Percentiles rank a stretch among this genome's conserved stretches.
phyloP scores from a whole-genome alignment of 2,113 vertebrate species.

The Naja naja region DNA sequence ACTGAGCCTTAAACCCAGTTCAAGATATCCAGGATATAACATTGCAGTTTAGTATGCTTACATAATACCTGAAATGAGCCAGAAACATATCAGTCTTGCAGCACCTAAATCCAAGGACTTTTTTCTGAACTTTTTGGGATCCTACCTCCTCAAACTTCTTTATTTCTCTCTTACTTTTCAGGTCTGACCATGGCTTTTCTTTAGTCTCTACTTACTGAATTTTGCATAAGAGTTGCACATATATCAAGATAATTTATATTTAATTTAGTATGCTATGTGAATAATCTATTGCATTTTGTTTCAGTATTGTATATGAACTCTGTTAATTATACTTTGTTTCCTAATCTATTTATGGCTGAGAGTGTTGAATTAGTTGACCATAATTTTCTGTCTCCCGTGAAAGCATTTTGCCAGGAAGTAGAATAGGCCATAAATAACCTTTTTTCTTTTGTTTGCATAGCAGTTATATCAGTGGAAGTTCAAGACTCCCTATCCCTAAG shows the following conservation, averaged over 20 bases:
- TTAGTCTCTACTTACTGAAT: not conserved
- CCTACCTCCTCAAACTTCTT: not conserved
- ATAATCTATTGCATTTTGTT: not conserved
- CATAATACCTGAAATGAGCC: not conserved
- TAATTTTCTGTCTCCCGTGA: not conserved
- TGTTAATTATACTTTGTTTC: not conserved
- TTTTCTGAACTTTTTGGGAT: not conserved
- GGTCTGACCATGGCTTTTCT: not conserved
- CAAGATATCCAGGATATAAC: not conserved
- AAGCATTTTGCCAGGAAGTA: not conserved
- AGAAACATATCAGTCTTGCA: not conserved
- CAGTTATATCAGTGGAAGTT: not conserved
- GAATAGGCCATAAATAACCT: not conserved
- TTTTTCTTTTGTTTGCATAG: not conserved
- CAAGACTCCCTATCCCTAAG: not conserved
- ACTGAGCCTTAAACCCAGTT: not conserved
- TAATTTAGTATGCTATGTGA: not conserved
- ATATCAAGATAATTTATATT: not conserved
- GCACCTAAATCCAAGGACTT: not conserved
- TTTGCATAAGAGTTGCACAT: not conserved
- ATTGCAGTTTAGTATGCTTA: not conserved
- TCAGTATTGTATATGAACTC: not conserved
- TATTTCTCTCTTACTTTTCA: not conserved
- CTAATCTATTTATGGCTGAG: not conserved
- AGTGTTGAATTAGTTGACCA: not conserved